Base-by-base conservation (phyloP, 2,113 vertebrate species). In the Orientallactaga bullata region DNA sequence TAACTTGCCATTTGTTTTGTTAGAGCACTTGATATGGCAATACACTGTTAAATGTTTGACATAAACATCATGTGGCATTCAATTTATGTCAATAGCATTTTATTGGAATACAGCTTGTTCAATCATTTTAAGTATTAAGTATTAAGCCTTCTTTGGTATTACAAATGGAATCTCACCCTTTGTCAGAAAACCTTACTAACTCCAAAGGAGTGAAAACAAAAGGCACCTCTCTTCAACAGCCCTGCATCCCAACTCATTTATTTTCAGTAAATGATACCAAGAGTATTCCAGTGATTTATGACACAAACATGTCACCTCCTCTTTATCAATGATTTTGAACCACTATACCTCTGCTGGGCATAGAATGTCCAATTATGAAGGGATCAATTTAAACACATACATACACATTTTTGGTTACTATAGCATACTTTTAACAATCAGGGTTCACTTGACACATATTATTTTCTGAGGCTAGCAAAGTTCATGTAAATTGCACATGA, bases 261-360 rank as follows among this genome's bases (percentile, higher is more conserved):
- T 85, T 95, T 74, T 47, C 32, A 94, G 60, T 15, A 96, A 93
- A 60, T 60, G 11, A 11, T 17, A 78, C 10, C 9, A 55, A 55
- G 2, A 77, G 9, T 39, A 21, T 74, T 71, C 60, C 5, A 47
- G 37, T 32, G 73, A 60, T 65, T 79, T 93, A 61, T 30, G 16
- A 23, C 13, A 9, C 7, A 78, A 94, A 79, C 35, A 4, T 68
- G 37, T 2, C 2, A 30, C 3, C 66, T 78, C 81, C 17, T 90
- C 30, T 81, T 78, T 71, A 63, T 24, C 23, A 39, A 65, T 65
- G 2, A 39, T 86, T 86, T 68, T 84, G 13, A 82, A 30, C 0
- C 35, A 30, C 0, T 84, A 2, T 69, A 2, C 18, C 26, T 76
- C 37, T 71, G 8, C 7, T 77, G 23, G 32, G 13, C 71, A 39